Evolutionary conservation across 2,113 vertebrate genomes (phyloP).

Genomic region (Melanostigma gelatinosum): DNA sequence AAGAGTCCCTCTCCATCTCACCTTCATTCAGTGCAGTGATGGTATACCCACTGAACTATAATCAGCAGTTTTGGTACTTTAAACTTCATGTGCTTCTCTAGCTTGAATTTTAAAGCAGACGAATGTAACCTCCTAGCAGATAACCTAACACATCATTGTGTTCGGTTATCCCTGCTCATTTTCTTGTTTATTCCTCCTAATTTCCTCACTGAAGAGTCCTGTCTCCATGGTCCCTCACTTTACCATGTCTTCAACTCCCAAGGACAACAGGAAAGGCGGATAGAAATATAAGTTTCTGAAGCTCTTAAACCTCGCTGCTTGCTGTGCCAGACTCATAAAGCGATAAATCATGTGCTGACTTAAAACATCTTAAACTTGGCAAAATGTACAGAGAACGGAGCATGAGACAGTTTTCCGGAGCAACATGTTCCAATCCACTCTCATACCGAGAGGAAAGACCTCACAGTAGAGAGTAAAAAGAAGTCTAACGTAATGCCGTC

Average conservation of each 20-base stretch:
- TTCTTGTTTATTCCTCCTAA: slow-evolving; percentile 34
- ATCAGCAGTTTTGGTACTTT: background rate
- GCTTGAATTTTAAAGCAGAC: slow-evolving; percentile 21
- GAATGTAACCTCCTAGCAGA: background rate
- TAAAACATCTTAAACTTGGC: slow-evolving; percentile 36
- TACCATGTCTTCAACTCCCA: slow-evolving; percentile 31
- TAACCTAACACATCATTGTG: too few relatives aligned
- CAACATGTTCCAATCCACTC: slow-evolving; percentile 22
- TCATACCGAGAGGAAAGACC: slow-evolving; percentile 19
- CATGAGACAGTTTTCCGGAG: slow-evolving; percentile 17
- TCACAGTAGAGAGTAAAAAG: slow-evolving; percentile 22
- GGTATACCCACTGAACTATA: background rate
- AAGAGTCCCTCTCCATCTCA: slow-evolving; percentile 9
- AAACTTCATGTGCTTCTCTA: background rate
- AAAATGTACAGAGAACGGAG: slow-evolving; percentile 26
- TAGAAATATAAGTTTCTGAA: slow-evolving; percentile 23
- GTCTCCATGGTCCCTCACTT: slow-evolving; percentile 30
- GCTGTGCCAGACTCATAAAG: slow-evolving; percentile 17
- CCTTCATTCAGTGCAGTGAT: slow-evolving; percentile 7
- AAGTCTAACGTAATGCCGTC: slow-evolving; percentile 42
- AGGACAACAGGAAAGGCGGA: slow-evolving; percentile 19
- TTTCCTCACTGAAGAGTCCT: slow-evolving; percentile 37
- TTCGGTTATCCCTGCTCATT: too few relatives aligned
- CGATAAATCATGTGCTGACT: slow-evolving; percentile 30
- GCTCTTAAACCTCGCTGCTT: slow-evolving; percentile 10